Evolutionary conservation across 2,888 invertebrate species (phyloP), one percentile per base, ranked within the genome.

Genomic region (Urechis unicinctus): DNA sequence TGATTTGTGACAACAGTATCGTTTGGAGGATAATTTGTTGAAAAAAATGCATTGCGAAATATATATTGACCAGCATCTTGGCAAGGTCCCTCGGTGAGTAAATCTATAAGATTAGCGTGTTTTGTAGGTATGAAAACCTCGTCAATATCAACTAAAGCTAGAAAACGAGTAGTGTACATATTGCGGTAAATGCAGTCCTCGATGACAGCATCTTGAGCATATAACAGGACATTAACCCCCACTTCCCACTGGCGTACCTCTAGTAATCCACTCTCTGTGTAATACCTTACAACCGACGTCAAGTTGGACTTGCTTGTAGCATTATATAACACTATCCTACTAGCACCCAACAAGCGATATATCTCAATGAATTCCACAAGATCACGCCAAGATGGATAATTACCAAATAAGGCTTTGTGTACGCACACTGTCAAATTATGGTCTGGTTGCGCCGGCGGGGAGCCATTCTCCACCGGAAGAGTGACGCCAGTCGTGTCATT

Each of bases 311-410:
- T 42, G n/a, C 41, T 29, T 13, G 44, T 46, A 26, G 53, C 28
- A 36, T 53, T 48, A 31, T 56, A 56, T 48, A 53, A 41, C 17
- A 42, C 31, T n/a, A 56, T 47, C 5, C 49, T 25, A 25, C 53
- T 48, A n/a, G 56, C 56, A 17, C 56, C 56, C 45, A 56, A 56
- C 42, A 56, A 53, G 24, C 48, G 25, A 49, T 56, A 53, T 4
- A 53, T 41, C 22, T 56, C 56, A 17, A 53, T 29, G 30, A 22
- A 54, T 28, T 53, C 46, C 3, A 53, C 48, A 24, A 56, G 53
- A 5, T 28, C 50, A 22, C 43, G 28, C 24, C 21, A 21, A 36
- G 48, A 46, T 4, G 36, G 17, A 46, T 45, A 51, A 17, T 46
- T 24, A 13, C 22, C 22, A 29, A 26, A 29, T 28, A 55, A 29